Conservation (phyloP, 2,113 vertebrate genomes). For the Bombycilla garrulus region DNA sequence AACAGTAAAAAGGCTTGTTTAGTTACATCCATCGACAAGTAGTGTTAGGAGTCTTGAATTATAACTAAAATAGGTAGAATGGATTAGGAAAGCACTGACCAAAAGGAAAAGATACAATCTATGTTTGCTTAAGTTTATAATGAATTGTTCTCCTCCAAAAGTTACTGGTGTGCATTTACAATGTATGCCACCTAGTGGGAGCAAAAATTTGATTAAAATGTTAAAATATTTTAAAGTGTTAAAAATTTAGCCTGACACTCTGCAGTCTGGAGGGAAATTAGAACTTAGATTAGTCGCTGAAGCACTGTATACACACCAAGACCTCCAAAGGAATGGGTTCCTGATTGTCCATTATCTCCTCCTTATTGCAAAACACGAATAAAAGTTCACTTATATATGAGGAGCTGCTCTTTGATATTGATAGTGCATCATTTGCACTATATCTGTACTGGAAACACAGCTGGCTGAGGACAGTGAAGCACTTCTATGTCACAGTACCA, state of each 20-base stretch:
- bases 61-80: neutral
- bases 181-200: slow-evolving; percentile 35
- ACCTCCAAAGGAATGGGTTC: neutral
- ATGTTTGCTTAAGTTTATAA: neutral
- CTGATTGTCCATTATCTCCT: no score
- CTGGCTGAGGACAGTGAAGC: neutral
- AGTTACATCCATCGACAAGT: neutral
- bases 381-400: neutral
- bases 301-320: neutral
- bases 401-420: neutral
- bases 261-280: neutral
- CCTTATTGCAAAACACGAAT: neutral
- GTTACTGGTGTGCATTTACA: neutral
- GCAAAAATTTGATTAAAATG: neutral
- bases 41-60: neutral
- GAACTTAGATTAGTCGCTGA: neutral
- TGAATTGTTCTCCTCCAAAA: neutral
- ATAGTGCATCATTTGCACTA: neutral
- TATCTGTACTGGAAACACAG: neutral
- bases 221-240: neutral
- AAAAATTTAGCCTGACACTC: neutral
- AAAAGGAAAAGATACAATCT: neutral
- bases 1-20: neutral
- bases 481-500: neutral
- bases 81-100: neutral